These are phyloP conservation scores for Pelecanus crispus DNA, from an alignment of 2,113 vertebrate species.

Conservation along the genomic window DNA sequence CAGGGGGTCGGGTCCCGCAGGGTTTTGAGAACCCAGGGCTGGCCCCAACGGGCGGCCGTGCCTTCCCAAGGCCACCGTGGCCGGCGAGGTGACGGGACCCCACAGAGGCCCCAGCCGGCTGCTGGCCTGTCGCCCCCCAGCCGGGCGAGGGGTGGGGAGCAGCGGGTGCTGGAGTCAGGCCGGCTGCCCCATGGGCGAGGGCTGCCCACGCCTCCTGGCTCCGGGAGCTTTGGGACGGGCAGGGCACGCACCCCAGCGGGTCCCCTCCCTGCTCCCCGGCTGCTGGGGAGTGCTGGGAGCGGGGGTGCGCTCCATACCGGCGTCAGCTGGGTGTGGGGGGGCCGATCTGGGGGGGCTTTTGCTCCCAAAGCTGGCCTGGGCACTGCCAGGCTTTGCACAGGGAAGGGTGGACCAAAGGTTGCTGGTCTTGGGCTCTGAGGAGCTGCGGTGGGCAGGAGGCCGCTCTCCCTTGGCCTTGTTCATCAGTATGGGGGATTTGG, in stretches of 20 bases:
- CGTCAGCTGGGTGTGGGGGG: not conserved
- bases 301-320: not conserved
- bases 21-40: not conserved
- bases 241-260: not conserved
- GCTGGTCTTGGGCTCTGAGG: accelerated
- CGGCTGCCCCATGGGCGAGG: not conserved
- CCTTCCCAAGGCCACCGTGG: not conserved
- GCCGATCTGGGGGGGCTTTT: no score
- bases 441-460: not conserved
- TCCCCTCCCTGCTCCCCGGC: not conserved
- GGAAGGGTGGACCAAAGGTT: not conserved
- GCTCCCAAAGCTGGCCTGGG: not conserved
- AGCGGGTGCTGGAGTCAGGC: not conserved
- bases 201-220: not conserved
- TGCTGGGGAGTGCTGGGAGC: not conserved
- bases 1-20: no score
- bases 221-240: not conserved
- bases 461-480: no score
- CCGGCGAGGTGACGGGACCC: not conserved
- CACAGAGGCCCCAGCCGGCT: accelerated
- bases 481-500: not conserved
- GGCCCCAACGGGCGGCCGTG: not conserved
- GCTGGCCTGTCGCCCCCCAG: no score
- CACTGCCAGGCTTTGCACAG: not conserved
- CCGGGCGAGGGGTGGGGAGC: not conserved